Percentiles rank a stretch among this genome's conserved stretches.
phyloP scores from a whole-genome alignment of 2,888 invertebrate species.

The Leptinotarsa rubiginosa region DNA sequence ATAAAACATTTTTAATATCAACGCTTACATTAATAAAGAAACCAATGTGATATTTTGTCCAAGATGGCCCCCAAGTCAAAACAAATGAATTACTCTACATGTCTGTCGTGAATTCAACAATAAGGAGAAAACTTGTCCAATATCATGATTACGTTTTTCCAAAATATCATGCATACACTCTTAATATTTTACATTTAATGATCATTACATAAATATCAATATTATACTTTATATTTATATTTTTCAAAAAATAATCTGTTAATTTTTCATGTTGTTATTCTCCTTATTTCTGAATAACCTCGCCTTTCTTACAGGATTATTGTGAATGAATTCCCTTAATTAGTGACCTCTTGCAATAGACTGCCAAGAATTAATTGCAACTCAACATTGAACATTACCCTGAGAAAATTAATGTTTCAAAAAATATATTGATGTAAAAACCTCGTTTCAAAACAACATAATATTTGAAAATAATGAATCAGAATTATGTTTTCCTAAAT shows the following conservation, averaged over 20 bases:
- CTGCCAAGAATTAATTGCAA: slow-evolving; percentile 19
- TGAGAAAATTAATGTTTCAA: not conserved
- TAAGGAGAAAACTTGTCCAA: slow-evolving; percentile 64
- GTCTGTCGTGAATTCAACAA: slow-evolving; percentile 64
- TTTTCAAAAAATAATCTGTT: slow-evolving; percentile 67
- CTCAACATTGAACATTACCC: not conserved
- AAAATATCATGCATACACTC: slow-evolving; percentile 63
- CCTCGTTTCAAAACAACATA: too few relatives aligned
- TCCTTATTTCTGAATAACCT: slow-evolving; percentile 66
- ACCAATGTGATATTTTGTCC: slow-evolving; percentile 49
- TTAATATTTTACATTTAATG: slow-evolving; percentile 62
- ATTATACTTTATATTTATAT: slow-evolving; percentile 61
- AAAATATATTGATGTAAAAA: too few relatives aligned
- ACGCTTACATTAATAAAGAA: slow-evolving; percentile 51
- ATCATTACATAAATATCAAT: slow-evolving; percentile 63
- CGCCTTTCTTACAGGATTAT: slow-evolving; percentile 66
- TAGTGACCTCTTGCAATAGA: slow-evolving; percentile 45
- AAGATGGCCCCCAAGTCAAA: slow-evolving; percentile 55
- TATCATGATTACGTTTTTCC: slow-evolving; percentile 57
- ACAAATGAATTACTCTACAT: slow-evolving; percentile 55
- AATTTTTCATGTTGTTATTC: slow-evolving; percentile 55
- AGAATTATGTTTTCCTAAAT: not conserved
- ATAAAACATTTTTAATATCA: slow-evolving; percentile 61
- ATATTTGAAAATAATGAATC: too few relatives aligned
- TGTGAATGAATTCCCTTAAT: slow-evolving; percentile 66